Evolutionary conservation across 2,113 vertebrate genomes (phyloP).

Genomic region (Pterophyllum scalare): DNA sequence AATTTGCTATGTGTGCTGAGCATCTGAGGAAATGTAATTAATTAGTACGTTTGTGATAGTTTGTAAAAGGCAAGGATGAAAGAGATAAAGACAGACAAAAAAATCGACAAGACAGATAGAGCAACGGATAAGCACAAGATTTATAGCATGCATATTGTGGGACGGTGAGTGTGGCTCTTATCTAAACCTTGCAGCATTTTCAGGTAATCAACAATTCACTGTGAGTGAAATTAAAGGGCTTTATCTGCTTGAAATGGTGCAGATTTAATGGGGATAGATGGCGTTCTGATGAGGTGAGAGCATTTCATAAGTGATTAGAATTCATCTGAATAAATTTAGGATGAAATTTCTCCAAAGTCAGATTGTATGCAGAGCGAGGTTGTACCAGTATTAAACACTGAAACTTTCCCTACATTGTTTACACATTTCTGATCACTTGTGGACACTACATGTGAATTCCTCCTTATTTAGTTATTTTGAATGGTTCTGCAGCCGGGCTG

Average conservation of each 20-base stretch:
- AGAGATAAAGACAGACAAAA: slow-evolving; percentile 28
- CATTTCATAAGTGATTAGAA: slow-evolving; percentile 30
- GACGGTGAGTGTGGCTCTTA: slow-evolving; percentile 33
- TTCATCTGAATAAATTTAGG: slow-evolving; percentile 27
- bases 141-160: slow-evolving; percentile 40
- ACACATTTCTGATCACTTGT: not conserved
- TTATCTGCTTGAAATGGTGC: slow-evolving; percentile 51
- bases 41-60: slow-evolving; percentile 43
- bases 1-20: not conserved
- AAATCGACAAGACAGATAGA: slow-evolving; percentile 57
- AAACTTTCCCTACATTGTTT: not conserved
- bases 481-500: slow-evolving; percentile 14
- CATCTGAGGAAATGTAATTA: slow-evolving; percentile 47
- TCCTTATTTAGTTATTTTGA: slow-evolving; percentile 38
- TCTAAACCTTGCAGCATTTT: slow-evolving; percentile 36
- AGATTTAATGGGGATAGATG: slow-evolving; percentile 49
- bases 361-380: not conserved
- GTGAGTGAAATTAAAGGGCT: slow-evolving; percentile 36
- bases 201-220: slow-evolving; percentile 51
- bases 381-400: not conserved
- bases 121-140: slow-evolving; percentile 55
- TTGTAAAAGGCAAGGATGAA: slow-evolving; percentile 50
- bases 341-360: not conserved
- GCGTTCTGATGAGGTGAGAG: slow-evolving; percentile 22
- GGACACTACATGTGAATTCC: not conserved